phyloP scores from a whole-genome alignment of 2,888 invertebrate genomes.

The Ditylenchus weischeri region DNA sequence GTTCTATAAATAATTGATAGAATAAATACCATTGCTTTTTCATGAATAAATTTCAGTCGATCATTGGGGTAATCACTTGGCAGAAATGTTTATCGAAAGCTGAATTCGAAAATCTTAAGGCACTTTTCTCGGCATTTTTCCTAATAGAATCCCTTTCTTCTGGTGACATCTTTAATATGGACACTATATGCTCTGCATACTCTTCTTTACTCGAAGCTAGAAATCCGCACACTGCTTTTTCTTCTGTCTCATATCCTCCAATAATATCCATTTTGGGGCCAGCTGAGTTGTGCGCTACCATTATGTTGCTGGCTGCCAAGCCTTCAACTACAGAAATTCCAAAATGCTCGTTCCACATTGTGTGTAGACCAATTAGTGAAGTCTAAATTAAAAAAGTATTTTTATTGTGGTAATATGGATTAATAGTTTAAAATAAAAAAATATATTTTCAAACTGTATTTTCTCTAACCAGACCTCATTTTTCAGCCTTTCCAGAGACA shows the following conservation, averaged over 20 bases:
- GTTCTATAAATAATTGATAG: no score
- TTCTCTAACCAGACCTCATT: no score
- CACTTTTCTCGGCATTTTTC: neutral
- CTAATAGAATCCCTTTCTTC: slow-evolving; percentile 2
- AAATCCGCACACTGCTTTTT: neutral
- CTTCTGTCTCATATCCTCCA: slow-evolving; percentile 47
- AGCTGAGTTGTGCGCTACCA: slow-evolving; percentile 84
- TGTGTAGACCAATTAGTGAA: slow-evolving; percentile 78
- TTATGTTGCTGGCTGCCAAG: slow-evolving; percentile 93
- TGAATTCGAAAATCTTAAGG: slow-evolving; percentile 6
- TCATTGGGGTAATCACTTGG: neutral
- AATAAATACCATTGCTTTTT: no score
- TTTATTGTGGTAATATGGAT: no score
- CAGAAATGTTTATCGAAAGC: slow-evolving; percentile 1
- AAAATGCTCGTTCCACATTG: slow-evolving; percentile 99
- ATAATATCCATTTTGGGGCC: slow-evolving; percentile 89
- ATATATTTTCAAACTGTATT: no score
- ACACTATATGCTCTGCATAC: slow-evolving; percentile 6
- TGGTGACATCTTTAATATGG: neutral
- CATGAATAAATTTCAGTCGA: neutral
- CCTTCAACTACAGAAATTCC: slow-evolving; percentile 95
- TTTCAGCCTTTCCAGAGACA: no score
- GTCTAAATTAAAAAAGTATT: slow-evolving; percentile 33
- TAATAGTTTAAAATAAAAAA: no score
- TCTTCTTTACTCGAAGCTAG: slow-evolving; percentile 5